A percentile compares a stretch with the other conserved stretches of the same genome.
Evolutionary conservation across 2,888 invertebrate species (phyloP).

Genomic region (Tanytarsus gracilentus): DNA sequence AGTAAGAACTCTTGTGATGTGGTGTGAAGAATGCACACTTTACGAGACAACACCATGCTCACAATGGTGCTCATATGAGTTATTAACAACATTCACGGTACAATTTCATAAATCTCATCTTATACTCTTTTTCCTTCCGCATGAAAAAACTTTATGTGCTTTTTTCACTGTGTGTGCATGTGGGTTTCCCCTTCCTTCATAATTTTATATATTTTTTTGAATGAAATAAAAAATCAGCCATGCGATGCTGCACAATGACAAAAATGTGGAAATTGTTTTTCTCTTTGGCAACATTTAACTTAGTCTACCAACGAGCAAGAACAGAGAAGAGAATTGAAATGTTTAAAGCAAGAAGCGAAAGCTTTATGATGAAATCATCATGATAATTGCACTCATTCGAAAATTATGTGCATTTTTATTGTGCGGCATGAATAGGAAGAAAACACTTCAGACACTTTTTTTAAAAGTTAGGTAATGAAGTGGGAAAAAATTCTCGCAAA

Average conservation of each 20-base stretch:
- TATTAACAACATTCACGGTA: constrained; percentile 21
- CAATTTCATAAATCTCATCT: constrained; percentile 21
- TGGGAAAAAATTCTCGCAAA: too few relatives aligned
- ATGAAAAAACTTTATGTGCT: background rate
- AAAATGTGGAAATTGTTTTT: constrained; percentile 18
- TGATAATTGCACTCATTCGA: constrained; percentile 11
- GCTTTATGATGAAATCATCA: constrained; percentile 22
- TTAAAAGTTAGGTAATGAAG: too few relatives aligned
- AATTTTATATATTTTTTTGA: too few relatives aligned
- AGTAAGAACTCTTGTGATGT: too few relatives aligned
- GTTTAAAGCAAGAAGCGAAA: background rate
- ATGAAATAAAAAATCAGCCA: background rate
- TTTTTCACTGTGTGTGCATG: background rate
- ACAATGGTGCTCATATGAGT: constrained; percentile 8
- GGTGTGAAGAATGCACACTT: too few relatives aligned
- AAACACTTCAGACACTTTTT: too few relatives aligned
- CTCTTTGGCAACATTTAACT: constrained; percentile 18
- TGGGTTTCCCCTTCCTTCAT: too few relatives aligned
- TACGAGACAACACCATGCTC: background rate
- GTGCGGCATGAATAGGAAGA: too few relatives aligned
- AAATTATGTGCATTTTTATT: too few relatives aligned
- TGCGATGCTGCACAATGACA: too few relatives aligned
- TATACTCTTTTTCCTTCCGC: background rate
- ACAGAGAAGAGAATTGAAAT: background rate
- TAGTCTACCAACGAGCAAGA: background rate